Conservation (phyloP, 2,888 invertebrate genomes). For the Bedellia somnulentella region DNA sequence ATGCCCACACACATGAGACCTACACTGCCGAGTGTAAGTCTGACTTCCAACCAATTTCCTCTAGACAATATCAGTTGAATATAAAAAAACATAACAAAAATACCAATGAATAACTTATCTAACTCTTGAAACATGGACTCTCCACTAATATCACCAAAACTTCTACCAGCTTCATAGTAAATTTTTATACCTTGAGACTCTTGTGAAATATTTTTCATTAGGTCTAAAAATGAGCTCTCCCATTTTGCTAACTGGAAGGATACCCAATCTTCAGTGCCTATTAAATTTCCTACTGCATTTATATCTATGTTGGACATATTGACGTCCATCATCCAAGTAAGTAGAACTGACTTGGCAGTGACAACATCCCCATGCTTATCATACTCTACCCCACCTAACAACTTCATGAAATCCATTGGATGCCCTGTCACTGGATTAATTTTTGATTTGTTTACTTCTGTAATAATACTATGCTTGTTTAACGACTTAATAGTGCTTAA, state of each 20-base stretch:
- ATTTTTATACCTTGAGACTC: conserved; percentile 34
- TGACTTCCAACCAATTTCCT: conserved; percentile 73
- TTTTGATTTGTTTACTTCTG: conserved; percentile 59
- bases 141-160: conserved; percentile 76
- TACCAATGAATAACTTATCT: conserved; percentile 68
- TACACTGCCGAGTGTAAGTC: conserved; percentile 66
- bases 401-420: conserved; percentile 61
- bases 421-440: conserved; percentile 68
- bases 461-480: conserved; percentile 64
- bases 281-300: conserved; percentile 68
- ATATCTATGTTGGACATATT: conserved; percentile 69
- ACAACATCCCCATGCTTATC: conserved; percentile 65
- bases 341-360: conserved; percentile 63
- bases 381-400: conserved; percentile 62
- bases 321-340: conserved; percentile 66
- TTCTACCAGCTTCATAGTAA: conserved; percentile 65
- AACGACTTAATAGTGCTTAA: conserved; percentile 46
- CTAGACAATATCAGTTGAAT: conserved; percentile 73
- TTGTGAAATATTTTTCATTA: conserved; percentile 30
- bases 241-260: conserved; percentile 59
- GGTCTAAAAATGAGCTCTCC: conserved; percentile 61
- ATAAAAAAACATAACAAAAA: conserved; percentile 72
- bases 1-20: conserved; percentile 74
- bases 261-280: conserved; percentile 78
- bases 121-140: conserved; percentile 73